Evolutionary conservation across 2,888 invertebrate genomes (phyloP).

Genomic region (Cephus nigrinus): DNA sequence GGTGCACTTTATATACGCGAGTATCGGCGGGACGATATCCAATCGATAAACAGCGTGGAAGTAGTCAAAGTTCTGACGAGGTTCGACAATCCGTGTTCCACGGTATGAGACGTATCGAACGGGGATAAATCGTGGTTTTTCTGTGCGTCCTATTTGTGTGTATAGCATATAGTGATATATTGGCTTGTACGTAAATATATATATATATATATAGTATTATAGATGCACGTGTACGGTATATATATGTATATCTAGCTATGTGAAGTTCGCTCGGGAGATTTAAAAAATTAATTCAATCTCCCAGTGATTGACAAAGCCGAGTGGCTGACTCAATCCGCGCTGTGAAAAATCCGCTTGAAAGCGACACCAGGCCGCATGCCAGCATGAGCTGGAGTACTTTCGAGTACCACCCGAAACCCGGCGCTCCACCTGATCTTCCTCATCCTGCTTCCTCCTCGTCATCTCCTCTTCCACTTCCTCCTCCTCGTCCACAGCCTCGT

Average conservation of each 20-base stretch:
- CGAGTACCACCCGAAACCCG: constrained; percentile 31
- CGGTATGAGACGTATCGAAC: background rate
- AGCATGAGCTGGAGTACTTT: constrained; percentile 23
- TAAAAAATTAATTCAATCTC: constrained; percentile 46
- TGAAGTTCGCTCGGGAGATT: background rate
- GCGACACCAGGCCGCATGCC: constrained; percentile 29
- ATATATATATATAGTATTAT: background rate
- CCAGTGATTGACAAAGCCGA: constrained; percentile 45
- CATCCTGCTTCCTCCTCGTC: background rate
- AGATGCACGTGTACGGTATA: background rate
- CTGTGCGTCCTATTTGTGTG: background rate
- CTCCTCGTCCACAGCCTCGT: background rate
- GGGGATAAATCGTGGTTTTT: background rate
- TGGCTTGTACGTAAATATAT: background rate
- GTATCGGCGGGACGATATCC: background rate
- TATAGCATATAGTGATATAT: background rate
- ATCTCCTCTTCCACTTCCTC: background rate
- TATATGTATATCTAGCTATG: background rate
- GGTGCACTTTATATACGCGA: background rate
- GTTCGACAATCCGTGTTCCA: background rate
- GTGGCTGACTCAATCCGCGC: constrained; percentile 42
- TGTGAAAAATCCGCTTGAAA: constrained; percentile 34
- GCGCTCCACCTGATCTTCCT: background rate
- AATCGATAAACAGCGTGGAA: background rate
- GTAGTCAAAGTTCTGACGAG: background rate